Percentiles rank a stretch among this genome's conserved stretches.
These are phyloP conservation scores for Euzophera pinguis DNA, from an alignment of 2,888 invertebrate species.

Conservation along the genomic window DNA sequence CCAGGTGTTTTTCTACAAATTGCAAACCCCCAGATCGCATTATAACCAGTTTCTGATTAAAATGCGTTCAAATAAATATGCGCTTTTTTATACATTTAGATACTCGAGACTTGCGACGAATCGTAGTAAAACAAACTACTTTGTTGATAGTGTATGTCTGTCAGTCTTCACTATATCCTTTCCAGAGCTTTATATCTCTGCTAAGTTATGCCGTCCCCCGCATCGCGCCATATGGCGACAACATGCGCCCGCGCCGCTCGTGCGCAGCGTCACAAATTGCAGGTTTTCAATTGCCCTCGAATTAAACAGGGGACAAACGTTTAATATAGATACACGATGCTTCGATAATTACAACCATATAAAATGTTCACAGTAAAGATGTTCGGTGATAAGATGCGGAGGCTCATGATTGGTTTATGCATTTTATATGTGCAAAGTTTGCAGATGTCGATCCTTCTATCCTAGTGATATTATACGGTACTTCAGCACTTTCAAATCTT, in stretches of 20 bases:
- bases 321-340: conserved; percentile 34
- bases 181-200: conserved; percentile 24
- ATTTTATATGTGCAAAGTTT: no score
- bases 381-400: neutral
- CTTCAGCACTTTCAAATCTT: no score
- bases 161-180: conserved; percentile 8
- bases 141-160: no score
- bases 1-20: no score
- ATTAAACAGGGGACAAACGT: conserved; percentile 50
- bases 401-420: neutral
- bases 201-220: conserved; percentile 44
- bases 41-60: no score
- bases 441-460: no score
- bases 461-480: no score
- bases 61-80: no score
- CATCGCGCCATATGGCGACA: conserved; percentile 62
- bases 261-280: conserved; percentile 53
- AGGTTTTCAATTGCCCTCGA: conserved; percentile 70
- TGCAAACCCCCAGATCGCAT: no score
- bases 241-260: conserved; percentile 57
- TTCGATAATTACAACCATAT: conserved; percentile 18
- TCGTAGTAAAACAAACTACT: no score
- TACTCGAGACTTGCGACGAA: no score
- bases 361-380: conserved; percentile 11
- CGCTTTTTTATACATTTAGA: no score